A percentile compares a stretch with the other conserved stretches of the same genome.
These are phyloP conservation scores for Varanus salvator DNA, from an alignment of 2,113 vertebrate species.

Conservation along the genomic window DNA sequence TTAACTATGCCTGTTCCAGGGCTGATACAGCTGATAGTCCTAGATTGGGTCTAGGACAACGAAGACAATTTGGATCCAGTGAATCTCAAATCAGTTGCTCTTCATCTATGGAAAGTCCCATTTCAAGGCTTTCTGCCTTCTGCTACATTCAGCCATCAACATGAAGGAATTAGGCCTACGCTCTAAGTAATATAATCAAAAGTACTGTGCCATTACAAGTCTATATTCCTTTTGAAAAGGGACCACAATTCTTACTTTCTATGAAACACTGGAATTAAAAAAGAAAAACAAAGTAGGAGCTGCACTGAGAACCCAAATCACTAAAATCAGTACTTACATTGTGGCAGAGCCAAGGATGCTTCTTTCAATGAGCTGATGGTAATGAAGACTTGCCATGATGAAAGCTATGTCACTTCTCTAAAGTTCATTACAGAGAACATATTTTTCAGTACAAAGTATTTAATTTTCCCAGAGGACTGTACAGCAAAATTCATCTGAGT, in stretches of 20 bases:
- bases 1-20: not conserved
- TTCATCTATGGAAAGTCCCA: not conserved
- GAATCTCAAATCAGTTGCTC: not conserved
- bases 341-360: constrained; percentile 82
- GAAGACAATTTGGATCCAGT: not conserved
- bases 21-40: not conserved
- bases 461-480: constrained; percentile 48
- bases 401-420: constrained; percentile 87
- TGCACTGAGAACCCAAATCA: constrained; percentile 33
- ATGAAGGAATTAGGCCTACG: not conserved
- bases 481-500: constrained; percentile 41
- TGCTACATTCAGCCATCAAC: not conserved
- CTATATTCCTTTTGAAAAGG: constrained; percentile 32
- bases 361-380: constrained; percentile 87
- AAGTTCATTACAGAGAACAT: constrained; percentile 64
- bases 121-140: not conserved
- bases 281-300: constrained; percentile 14
- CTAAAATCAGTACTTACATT: constrained; percentile 77
- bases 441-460: constrained; percentile 55
- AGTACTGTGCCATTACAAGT: not conserved
- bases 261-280: constrained; percentile 33
- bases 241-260: constrained; percentile 30
- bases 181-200: not conserved
- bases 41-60: not conserved
- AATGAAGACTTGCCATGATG: constrained; percentile 86